Conservation (phyloP, 2,888 invertebrate genomes). For the Cephus pulcher region DNA sequence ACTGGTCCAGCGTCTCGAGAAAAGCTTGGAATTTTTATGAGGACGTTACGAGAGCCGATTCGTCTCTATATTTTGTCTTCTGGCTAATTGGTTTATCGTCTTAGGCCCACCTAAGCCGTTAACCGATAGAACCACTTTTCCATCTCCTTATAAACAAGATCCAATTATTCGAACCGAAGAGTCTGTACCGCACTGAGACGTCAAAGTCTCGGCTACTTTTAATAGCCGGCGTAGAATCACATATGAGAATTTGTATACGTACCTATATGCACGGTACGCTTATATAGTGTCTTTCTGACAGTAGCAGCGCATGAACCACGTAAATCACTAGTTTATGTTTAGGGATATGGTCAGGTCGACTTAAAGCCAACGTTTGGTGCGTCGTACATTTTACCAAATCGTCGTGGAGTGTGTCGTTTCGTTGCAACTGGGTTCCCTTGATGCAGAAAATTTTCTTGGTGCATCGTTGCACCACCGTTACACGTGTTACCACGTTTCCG, state of each 20-base stretch:
- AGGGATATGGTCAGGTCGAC: constrained; percentile 57
- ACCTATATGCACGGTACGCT: no score
- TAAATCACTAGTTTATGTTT: constrained; percentile 60
- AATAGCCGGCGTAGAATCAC: no score
- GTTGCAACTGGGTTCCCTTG: not conserved
- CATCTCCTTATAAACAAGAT: no score
- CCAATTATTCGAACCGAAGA: no score
- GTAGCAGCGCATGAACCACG: constrained; percentile 35
- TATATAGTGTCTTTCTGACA: constrained; percentile 1
- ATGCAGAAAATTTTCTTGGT: not conserved
- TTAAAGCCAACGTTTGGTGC: constrained; percentile 44
- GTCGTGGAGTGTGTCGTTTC: constrained; percentile 27
- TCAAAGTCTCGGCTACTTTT: no score
- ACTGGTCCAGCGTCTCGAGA: constrained; percentile 37
- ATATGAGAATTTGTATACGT: no score
- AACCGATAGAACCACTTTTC: no score
- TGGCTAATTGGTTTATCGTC: constrained; percentile 1
- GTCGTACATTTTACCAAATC: constrained; percentile 61
- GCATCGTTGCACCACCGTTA: not conserved
- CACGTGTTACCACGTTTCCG: not conserved
- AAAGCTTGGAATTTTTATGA: constrained; percentile 54
- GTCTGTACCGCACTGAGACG: no score
- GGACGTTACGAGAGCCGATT: constrained; percentile 44
- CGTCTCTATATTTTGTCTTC: constrained; percentile 1
- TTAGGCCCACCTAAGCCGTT: no score